Evolutionary conservation across 2,888 invertebrate genomes (phyloP), one percentile per base, ranked within the genome.

Genomic region (Lordiphosa fenestrarum): DNA sequence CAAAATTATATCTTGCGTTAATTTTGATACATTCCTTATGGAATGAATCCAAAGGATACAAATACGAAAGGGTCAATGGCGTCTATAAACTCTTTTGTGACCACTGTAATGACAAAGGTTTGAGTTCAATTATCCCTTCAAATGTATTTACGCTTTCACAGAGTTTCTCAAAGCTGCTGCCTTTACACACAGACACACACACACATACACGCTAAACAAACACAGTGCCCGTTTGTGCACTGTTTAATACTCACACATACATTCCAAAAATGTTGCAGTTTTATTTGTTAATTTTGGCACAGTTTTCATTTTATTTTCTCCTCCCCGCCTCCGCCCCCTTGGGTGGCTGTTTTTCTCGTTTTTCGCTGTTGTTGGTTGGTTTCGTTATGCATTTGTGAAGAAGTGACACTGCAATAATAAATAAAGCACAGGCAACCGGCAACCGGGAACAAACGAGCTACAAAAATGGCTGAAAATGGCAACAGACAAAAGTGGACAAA

Each of bases 261-360:
- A 10, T 1, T 15, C 15, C 15, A 77, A 61, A 81, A 84, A 61
- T 59, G 42, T 46, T 44, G 40, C 48, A 44, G 61, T 72, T 80
- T 81, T 84, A 67, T 77, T 76, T 77, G 81, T 76, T 70, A 73
- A 77, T 84, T 83, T 72, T 81, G 70, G 66, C 67, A 73, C 70
- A 78, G 72, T 77, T 77, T 63, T 56, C 53, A 61, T 65, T 52
- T 47, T 42, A 25, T 46, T 50, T 52, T 23, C 47, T 46, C 30
- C 47, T 12, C 23, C 13, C 58, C 44, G 10, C 35, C 21, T 46
- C 12, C 35, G 30, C 30, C 13, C n/a, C 12, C 50, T 13, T 19
- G 3, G 19, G 15, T 49, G 21, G 37, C 19, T 33, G 12, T 40
- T 12, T 44, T 56, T 38, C 41, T 44, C 37, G 35, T 30, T 33